phyloP scores from a whole-genome alignment of 1,140 invertebrate species.

The Heterodera schachtii region DNA sequence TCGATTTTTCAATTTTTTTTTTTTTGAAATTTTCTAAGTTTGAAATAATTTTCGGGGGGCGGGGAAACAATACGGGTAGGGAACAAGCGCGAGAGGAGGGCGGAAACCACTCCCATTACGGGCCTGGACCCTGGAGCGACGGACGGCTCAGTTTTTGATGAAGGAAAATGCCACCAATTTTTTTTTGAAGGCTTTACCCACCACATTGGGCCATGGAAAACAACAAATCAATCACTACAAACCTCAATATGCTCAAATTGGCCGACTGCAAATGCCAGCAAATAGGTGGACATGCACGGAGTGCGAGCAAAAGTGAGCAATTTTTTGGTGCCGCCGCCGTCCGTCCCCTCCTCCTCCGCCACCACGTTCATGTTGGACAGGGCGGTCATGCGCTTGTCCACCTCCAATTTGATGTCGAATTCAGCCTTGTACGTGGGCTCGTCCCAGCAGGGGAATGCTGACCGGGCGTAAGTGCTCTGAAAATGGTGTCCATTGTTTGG shows the following conservation, averaged over 20 bases:
- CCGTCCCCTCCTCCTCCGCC: conserved; percentile 48
- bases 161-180: no score
- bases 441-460: conserved; percentile 94
- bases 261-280: conserved; percentile 69
- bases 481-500: neutral
- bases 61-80: no score
- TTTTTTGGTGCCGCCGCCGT: conserved; percentile 42
- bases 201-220: no score
- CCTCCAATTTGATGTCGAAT: conserved; percentile 70
- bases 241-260: conserved; percentile 67
- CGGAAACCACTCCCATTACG: no score
- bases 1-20: no score
- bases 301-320: conserved; percentile 67
- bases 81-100: no score
- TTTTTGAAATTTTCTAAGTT: no score
- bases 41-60: no score
- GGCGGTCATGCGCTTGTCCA: conserved; percentile 54
- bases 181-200: no score
- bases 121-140: no score
- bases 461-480: conserved; percentile 72
- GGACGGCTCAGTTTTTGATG: no score
- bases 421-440: conserved; percentile 89
- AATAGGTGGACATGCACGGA: conserved; percentile 68
- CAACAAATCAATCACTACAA: neutral
- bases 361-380: conserved; percentile 63